Evolutionary conservation across 2,888 invertebrate species (phyloP).

Genomic region (Amaurobius ferox): DNA sequence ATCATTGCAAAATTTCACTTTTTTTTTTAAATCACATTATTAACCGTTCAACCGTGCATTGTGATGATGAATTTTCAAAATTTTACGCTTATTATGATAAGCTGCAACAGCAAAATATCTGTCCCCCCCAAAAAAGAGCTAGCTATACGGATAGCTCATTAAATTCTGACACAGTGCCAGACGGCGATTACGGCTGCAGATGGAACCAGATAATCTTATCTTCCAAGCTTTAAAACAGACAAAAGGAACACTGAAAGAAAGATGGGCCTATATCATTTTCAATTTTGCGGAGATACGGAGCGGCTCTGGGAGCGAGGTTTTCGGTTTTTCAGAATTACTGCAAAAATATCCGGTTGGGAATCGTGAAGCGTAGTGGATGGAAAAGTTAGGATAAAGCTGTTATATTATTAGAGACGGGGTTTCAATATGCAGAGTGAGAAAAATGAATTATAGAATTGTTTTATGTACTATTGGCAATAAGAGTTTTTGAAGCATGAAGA

Average conservation of each 20-base stretch:
- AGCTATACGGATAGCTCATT: neutral
- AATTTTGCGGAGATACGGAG: neutral
- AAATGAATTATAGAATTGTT: too few relatives aligned
- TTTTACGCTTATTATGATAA: too few relatives aligned
- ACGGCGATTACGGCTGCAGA: slow-evolving; percentile 15
- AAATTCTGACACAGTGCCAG: slow-evolving; percentile 2
- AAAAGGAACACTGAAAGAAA: neutral
- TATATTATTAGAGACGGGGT: too few relatives aligned
- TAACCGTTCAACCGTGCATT: too few relatives aligned
- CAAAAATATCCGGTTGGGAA: neutral
- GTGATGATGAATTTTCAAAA: too few relatives aligned
- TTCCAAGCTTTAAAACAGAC: slow-evolving; percentile 6
- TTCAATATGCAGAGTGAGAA: too few relatives aligned
- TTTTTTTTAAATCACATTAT: too few relatives aligned
- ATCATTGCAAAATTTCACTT: too few relatives aligned
- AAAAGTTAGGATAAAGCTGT: neutral
- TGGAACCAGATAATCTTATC: neutral
- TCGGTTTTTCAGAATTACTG: neutral
- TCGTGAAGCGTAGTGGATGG: slow-evolving; percentile 1
- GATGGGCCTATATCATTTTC: slow-evolving; percentile 11
- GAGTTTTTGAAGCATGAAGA: too few relatives aligned
- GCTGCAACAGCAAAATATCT: neutral
- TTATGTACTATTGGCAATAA: too few relatives aligned
- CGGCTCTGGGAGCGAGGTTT: neutral
- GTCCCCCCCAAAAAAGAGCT: neutral